Base-by-base conservation (phyloP, 2,888 invertebrate species). In the Phalera bucephala region DNA sequence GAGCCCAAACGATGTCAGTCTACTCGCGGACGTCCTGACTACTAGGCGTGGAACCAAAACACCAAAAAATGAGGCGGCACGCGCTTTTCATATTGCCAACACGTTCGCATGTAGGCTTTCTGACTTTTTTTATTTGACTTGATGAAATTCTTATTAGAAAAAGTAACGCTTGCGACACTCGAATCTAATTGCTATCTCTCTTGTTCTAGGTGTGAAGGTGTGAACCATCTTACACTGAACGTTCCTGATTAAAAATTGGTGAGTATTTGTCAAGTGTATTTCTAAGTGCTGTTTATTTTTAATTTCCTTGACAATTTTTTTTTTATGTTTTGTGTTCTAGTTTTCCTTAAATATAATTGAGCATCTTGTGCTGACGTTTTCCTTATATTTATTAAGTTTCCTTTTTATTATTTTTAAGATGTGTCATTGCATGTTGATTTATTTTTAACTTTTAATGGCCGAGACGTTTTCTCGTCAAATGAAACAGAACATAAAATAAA, bases 141-240 rank as follows among this genome's bases (percentile, higher is more conserved):
- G n/a, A 11, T 1, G 2, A 22, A 29, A 11, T 29, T 29, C 22
- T 11, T 32, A 21, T 6, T 20, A n/a, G 27, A 31, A 20, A 12
- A 14, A 9, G 8, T 22, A 31, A 8, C 14, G 15, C 15, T 27
- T 9, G 23, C 10, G 35, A 30, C n/a, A n/a, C n/a, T 38, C 44
- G 29, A 45, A 40, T 59, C 55, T 75, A 71, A 78, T 58, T 31
- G 44, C 52, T 20, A 36, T 59, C 32, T 75, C 45, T 75, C 56
- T 79, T 79, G 77, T 82, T 80, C 68, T 76, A 82, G 83, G 78
- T 75, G 65, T 66, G 52, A 66, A 82, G 83, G 78, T 75, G 65
- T 66, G 52, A 66, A 60, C 60, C 47, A 45, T 55, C 61, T 67
- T 64, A 57, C 61, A 54, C 52, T 65, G 64, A 63, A 54, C 67